A percentile compares a stretch with the other conserved stretches of the same genome.
Evolutionary conservation across 2,888 invertebrate species (phyloP).

Genomic region (Himalopsyche kuldschensis): DNA sequence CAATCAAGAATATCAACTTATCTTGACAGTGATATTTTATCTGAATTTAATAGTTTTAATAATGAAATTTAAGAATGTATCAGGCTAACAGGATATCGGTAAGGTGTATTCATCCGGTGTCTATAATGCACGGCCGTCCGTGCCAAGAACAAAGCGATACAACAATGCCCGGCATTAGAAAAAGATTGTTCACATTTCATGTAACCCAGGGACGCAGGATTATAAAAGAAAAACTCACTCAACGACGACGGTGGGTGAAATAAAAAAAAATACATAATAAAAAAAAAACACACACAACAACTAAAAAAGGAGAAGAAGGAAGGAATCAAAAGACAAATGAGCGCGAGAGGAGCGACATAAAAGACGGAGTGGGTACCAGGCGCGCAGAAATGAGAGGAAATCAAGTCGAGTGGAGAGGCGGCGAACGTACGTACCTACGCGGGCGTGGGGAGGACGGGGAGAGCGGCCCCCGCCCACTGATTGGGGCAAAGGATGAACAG

Average conservation of each 20-base stretch:
- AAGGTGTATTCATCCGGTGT: conserved; percentile 9
- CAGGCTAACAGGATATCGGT: conserved; percentile 12
- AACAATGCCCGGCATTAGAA: conserved; percentile 19
- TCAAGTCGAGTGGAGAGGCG: conserved; percentile 40
- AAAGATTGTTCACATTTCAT: conserved; percentile 5
- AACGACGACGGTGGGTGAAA: conserved; percentile 37
- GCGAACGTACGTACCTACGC: neutral
- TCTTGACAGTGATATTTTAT: too few relatives aligned
- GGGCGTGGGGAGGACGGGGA: neutral
- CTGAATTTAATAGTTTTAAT: too few relatives aligned
- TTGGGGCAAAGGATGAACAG: neutral
- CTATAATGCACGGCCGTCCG: conserved; percentile 16
- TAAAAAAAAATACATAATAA: conserved; percentile 33
- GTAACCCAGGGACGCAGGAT: conserved; percentile 30
- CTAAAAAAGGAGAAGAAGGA: conserved; percentile 33
- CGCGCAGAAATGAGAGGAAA: conserved; percentile 34
- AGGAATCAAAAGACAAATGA: conserved; percentile 41
- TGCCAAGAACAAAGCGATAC: conserved; percentile 32
- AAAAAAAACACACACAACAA: conserved; percentile 17
- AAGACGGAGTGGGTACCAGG: conserved; percentile 32
- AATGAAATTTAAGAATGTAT: too few relatives aligned
- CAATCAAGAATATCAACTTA: too few relatives aligned
- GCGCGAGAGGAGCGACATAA: conserved; percentile 39
- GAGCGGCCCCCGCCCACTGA: too few relatives aligned
- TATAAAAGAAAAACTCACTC: conserved; percentile 32